A percentile compares a stretch with the other conserved stretches of the same genome.
These are phyloP conservation scores for Tadarida brasiliensis DNA, from an alignment of 2,797 vertebrate genomes.

Conservation along the genomic window DNA sequence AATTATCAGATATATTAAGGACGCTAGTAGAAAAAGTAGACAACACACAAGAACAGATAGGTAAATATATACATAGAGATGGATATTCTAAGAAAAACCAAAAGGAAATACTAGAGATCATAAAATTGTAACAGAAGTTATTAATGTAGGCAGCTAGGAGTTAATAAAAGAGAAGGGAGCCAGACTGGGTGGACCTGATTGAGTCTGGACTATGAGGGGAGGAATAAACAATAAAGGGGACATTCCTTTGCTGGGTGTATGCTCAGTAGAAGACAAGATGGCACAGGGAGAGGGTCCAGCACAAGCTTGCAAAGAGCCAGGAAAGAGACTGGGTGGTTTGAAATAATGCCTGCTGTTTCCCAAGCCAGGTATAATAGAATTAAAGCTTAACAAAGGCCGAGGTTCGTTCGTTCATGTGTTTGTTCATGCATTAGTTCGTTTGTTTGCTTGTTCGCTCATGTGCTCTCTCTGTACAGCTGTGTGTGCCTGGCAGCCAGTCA, in stretches of 20 bases:
- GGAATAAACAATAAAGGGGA: no score
- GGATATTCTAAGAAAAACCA: background rate
- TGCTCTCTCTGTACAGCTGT: background rate
- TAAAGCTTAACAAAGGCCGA: background rate
- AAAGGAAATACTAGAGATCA: background rate
- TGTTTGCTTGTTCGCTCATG: background rate
- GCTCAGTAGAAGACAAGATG: no score
- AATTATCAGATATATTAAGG: background rate
- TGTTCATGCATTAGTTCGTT: no score
- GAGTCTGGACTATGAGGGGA: no score
- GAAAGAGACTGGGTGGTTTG: background rate
- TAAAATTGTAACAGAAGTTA: background rate
- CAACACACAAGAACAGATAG: no score
- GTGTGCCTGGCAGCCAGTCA: background rate
- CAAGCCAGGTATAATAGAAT: background rate
- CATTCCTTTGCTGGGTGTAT: no score
- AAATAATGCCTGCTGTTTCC: background rate
- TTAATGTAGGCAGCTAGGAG: background rate
- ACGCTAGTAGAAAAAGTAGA: no score
- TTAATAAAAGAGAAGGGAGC: background rate
- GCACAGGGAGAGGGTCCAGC: no score
- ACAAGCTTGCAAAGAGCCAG: background rate
- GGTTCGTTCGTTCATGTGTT: background rate
- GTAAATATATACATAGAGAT: background rate
- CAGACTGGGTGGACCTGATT: no score